Percentiles rank a stretch among this genome's conserved stretches.
Conservation (phyloP, 2,113 vertebrate species). For the Spizaetus ornatus region DNA sequence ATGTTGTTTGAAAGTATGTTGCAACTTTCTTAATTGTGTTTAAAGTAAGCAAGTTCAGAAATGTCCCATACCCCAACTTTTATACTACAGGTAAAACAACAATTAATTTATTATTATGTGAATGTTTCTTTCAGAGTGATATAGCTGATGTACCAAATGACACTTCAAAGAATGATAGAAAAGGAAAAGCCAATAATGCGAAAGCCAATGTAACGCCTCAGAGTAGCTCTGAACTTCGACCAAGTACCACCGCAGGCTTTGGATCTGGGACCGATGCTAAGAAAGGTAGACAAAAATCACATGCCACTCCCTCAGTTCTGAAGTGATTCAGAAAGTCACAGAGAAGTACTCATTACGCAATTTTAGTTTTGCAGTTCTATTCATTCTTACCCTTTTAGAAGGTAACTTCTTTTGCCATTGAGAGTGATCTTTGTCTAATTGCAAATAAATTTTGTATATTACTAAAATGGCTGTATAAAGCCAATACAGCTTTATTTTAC, state of each 20-base stretch:
- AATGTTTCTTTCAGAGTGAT: slow-evolving; percentile 83
- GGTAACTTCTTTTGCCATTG: background rate
- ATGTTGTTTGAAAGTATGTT: background rate
- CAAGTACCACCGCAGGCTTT: slow-evolving; percentile 74
- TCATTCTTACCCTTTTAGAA: background rate
- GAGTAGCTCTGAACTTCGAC: slow-evolving; percentile 88
- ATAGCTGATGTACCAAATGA: slow-evolving; percentile 97
- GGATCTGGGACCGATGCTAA: slow-evolving; percentile 81
- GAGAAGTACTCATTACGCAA: background rate
- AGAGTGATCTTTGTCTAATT: background rate
- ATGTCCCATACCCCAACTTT: background rate
- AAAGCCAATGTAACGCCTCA: slow-evolving; percentile 91
- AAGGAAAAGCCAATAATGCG: slow-evolving; percentile 87
- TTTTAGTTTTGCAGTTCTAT: background rate
- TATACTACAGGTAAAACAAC: background rate
- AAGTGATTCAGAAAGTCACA: background rate
- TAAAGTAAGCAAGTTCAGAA: background rate
- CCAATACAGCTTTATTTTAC: background rate
- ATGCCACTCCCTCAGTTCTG: background rate
- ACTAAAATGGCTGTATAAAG: background rate
- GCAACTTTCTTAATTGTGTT: background rate
- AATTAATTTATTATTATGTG: background rate
- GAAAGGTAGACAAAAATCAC: slow-evolving; percentile 75
- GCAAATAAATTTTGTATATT: background rate
- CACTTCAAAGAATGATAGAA: slow-evolving; percentile 92